Conservation (phyloP, 2,113 vertebrate genomes). For the Melanostigma gelatinosum region DNA sequence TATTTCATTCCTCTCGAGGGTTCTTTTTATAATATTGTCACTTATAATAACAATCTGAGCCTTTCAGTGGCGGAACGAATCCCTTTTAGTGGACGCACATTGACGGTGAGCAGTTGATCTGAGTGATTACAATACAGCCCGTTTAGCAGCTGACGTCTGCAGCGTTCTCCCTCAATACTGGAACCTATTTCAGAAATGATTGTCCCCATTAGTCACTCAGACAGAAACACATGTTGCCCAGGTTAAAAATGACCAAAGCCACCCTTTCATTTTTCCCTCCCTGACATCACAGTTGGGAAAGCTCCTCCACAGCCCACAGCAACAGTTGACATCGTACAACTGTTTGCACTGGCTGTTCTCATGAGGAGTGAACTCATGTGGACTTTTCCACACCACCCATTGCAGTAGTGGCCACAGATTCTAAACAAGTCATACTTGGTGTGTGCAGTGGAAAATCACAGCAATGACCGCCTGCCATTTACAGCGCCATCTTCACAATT, state of each 20-base stretch:
- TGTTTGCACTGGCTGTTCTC: constrained; percentile 1
- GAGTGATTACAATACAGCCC: not conserved
- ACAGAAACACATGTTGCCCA: not conserved
- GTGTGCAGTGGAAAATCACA: constrained; percentile 46
- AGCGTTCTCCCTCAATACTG: not conserved
- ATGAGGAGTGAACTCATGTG: not conserved
- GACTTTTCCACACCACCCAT: not conserved
- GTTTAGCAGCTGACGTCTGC: not conserved
- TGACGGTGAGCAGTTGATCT: too few relatives aligned
- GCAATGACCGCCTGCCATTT: constrained; percentile 3
- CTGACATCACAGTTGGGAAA: not conserved
- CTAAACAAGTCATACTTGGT: constrained; percentile 13
- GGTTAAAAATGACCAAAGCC: not conserved
- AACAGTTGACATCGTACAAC: not conserved
- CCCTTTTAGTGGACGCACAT: too few relatives aligned
- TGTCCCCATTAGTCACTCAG: not conserved
- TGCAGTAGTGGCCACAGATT: constrained; percentile 17
- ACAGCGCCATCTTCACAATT: constrained; percentile 3
- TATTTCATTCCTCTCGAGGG: too few relatives aligned
- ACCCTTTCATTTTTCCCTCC: not conserved
- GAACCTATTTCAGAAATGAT: not conserved
- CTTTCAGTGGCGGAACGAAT: not conserved
- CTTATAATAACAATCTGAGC: not conserved
- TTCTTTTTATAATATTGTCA: too few relatives aligned
- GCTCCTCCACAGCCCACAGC: not conserved